phyloP scores from a whole-genome alignment of 2,888 invertebrate genomes.

The Trissolcus brochymenae region DNA sequence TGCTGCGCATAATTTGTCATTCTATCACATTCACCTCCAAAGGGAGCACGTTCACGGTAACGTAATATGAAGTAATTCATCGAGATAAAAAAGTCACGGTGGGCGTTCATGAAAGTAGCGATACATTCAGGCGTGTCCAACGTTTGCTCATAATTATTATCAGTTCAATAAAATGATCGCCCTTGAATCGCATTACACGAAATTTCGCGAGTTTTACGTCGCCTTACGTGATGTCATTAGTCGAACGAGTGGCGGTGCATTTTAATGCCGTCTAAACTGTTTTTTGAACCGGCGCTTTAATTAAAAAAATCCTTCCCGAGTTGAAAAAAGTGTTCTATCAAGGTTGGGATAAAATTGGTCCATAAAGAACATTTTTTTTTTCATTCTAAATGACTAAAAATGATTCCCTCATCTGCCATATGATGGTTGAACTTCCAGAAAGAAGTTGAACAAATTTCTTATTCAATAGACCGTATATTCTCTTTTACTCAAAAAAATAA shows the following conservation, averaged over 20 bases:
- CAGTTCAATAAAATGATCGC: conserved; percentile 40
- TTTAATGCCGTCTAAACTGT: conserved; percentile 31
- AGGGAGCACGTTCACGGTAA: conserved; percentile 18
- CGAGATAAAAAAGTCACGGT: conserved; percentile 39
- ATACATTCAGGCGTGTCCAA: conserved; percentile 15
- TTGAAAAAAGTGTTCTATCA: too few species aligned
- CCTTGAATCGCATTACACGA: conserved; percentile 27
- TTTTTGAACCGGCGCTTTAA: conserved; percentile 11
- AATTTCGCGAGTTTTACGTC: conserved; percentile 38
- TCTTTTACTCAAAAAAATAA: too few species aligned
- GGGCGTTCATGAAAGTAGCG: conserved; percentile 26
- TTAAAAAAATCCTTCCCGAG: too few species aligned
- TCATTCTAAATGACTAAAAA: too few species aligned
- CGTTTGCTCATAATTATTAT: conserved; percentile 41
- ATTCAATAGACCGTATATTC: too few species aligned
- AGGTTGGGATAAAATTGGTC: too few species aligned
- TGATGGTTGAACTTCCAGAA: too few species aligned
- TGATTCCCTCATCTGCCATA: too few species aligned
- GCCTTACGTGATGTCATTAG: conserved; percentile 40
- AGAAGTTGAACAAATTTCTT: too few species aligned
- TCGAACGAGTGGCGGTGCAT: conserved; percentile 30
- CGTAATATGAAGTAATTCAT: conserved; percentile 38
- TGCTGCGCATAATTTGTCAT: conserved; percentile 33
- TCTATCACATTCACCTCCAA: conserved; percentile 35
- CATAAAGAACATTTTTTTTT: too few species aligned